Percentiles rank a stretch among this genome's conserved stretches.
These are phyloP conservation scores for Mico argentatus DNA, from an alignment of 2,797 vertebrate genomes.

Conservation along the genomic window DNA sequence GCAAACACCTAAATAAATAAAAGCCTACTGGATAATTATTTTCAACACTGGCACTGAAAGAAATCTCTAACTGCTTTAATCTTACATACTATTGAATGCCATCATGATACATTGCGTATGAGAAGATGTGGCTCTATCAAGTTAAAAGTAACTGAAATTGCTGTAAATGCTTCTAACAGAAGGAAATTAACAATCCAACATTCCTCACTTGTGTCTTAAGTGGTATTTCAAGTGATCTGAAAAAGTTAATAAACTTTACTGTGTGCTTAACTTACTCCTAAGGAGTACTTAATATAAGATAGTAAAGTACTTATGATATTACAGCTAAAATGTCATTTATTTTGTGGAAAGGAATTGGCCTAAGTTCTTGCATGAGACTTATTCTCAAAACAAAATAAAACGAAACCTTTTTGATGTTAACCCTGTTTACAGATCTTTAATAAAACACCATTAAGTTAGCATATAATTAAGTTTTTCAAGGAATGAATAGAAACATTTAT, in stretches of 20 bases:
- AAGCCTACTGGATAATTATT: background rate
- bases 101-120: background rate
- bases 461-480: background rate
- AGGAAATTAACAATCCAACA: slow-evolving; percentile 1
- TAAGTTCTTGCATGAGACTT: background rate
- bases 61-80: background rate
- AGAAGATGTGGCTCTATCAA: background rate
- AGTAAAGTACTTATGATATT: background rate
- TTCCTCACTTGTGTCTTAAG: background rate
- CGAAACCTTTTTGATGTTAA: background rate
- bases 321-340: background rate
- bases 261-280: background rate
- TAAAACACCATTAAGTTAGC: background rate
- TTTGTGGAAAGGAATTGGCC: background rate
- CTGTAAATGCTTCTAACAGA: background rate
- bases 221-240: background rate
- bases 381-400: background rate
- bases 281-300: background rate
- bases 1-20: background rate
- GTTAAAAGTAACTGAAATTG: slow-evolving; percentile 11
- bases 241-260: background rate
- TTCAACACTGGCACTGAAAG: background rate
- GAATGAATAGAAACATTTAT: background rate
- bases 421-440: too few relatives aligned
- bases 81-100: background rate